Base-by-base conservation (phyloP, 2,113 vertebrate genomes). In the Chamaetylas fuelleborni region DNA sequence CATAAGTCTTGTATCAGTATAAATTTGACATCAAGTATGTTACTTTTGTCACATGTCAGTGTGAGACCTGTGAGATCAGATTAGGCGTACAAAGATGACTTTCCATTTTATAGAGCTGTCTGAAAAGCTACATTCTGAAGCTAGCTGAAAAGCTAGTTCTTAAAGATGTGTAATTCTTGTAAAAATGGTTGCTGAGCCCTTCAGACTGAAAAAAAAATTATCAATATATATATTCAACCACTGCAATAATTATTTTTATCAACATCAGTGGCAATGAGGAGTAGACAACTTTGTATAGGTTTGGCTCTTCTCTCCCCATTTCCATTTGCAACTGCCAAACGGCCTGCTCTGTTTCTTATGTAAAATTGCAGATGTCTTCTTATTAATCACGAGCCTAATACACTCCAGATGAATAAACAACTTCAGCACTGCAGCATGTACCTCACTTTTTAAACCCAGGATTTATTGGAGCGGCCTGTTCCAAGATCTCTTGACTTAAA, bases 341-440 rank as follows among this genome's bases (percentile, higher is more conserved):
- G 97, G 94, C 95, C 98, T 57, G 65, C 97, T 98, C 98, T 96
- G 93, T 93, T 98, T 97, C 97, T 97, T 95, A 98, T 98, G 98
- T 97, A 97, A 98, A 98, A 98, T 96, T 98, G 98, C 98, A 99
- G 98, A 99, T 98, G 98, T 98, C 97, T 98, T 98, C 97, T 97
- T 98, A 98, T 98, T 99, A 99, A 99, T 99, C 98, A 99, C 98
- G 98, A 97, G 98, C 98, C 97, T 99, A 99, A 99, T 99, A 99
- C 97, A 98, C 98, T 99, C 99, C 99, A 99, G 99, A 99, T 99
- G 99, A 99, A 99, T 98, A 99, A 99, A 99, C 99, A 99, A 98
- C 98, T 98, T 98, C 98, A 96, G 98, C 97, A 96, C 97, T 96
- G 92, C 86, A 97, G 95, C 93, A 91, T 45, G 93, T 97, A 98